Base-by-base conservation (phyloP, 2,888 invertebrate genomes). In the Caenorhabditis panamensis region DNA sequence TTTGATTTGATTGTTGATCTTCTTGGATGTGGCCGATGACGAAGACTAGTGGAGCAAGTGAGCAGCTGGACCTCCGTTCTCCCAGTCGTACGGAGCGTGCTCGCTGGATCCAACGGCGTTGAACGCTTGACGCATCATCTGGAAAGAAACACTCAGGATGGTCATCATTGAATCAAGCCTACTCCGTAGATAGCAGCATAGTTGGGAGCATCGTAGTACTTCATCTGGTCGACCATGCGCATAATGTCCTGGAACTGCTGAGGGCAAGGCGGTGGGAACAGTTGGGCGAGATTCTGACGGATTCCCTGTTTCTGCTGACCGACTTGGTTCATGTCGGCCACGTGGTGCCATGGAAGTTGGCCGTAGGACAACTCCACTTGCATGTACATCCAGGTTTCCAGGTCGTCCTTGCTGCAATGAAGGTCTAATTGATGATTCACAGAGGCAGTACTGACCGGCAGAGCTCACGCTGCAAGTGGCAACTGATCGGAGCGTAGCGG, bases 171-270 rank as follows among this genome's bases (percentile, higher is more conserved):
- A 44, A 44, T 49, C 9, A 37, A 13, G 37, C 36, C 1, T 6
- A 83, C 63, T 54, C 79, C 78, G 66, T 89, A 89, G 62, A 83
- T 59, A 59, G 78, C 71, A 63, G 82, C 82, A 64, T 89, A 89
- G 82, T 88, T 85, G 26, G 89, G 89, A 3, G 86, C 83, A 58
- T 89, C 89, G 76, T 89, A 89, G 82, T 89, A 89, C 71, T 86
- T 87, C 51, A 87, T 75, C 28, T 64, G 26, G 71, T 89, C 89
- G 41, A 83, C 78, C 69, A 71, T 76, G n/a, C 76, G 64, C 72
- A 85, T 61, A 24, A 75, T 76, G 8, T 80, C 76, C 49, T 67
- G 67, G 71, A 81, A 81, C 16, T 75, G 75, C 1, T 18, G 73
- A 37, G 85, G 83, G 49, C 82, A 82, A 53, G 84, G 83, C 41